Evolutionary conservation across 2,888 invertebrate genomes (phyloP), one percentile per base, ranked within the genome.

Genomic region (Apodemia duryi): DNA sequence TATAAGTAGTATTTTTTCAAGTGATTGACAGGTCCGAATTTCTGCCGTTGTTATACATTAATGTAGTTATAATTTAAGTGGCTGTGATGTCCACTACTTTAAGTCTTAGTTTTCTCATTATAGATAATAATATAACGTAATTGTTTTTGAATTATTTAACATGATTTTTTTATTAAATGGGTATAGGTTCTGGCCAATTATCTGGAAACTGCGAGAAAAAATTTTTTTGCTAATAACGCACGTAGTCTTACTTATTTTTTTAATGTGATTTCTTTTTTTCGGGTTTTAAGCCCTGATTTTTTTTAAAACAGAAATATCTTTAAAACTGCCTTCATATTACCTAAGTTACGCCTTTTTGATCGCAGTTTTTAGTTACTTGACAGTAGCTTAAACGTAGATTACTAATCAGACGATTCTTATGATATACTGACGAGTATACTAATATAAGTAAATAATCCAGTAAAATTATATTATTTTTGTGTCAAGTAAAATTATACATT

Each of bases 371-470:
- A 49, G 13, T 2, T 57, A 13, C 5, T 57, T 29, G 29, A 32
- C 29, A 13, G 6, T 29, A 57, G 28, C 52, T 54, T 9, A 57
- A 57, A 57, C 29, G 32, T 57, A 65, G 35, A 49, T 61, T 32
- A 38, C 35, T 61, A 51, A 61, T 51, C 61, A 46, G 64, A 65
- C 64, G 69, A 70, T 71, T 71, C 70, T 71, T 71, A 71, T 71
- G 71, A 71, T 68, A 51, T 65, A 70, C 7, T 67, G 67, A 69
- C 68, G 70, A 70, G 65, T 52, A 65, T 65, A 65, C 51, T 65
- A 61, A 61, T 61, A 51, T 65, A 61, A 61, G 49, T 61, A 61
- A 61, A 61, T 65, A 65, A 65, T 61, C 62, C 61, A 65, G 62
- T 64, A 49, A 65, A 65, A 61, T 38, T 65, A 61, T 49, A 65